These are phyloP conservation scores for Pangasius djambal DNA, from an alignment of 2,797 vertebrate genomes.

Conservation along the genomic window DNA sequence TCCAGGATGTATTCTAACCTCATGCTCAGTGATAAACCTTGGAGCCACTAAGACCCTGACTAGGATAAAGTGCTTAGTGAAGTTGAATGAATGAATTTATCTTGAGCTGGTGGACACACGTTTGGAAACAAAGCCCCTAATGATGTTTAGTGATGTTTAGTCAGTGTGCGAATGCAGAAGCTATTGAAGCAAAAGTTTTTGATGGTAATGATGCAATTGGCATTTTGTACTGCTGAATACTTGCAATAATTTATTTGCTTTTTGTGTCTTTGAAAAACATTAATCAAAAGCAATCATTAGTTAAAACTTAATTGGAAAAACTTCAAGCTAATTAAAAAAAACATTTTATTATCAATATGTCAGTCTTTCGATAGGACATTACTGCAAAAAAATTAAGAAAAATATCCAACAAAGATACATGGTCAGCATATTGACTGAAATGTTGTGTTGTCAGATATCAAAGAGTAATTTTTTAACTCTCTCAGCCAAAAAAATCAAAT, in stretches of 20 bases:
- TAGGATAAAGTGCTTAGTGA: too few relatives aligned
- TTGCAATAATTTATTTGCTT: neutral
- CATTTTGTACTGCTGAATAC: neutral
- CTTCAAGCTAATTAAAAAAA: neutral
- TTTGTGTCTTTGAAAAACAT: neutral
- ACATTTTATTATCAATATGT: neutral
- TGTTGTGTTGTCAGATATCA: neutral
- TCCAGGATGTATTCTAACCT: neutral
- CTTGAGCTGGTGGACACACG: neutral
- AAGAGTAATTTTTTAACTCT: neutral
- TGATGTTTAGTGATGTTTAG: neutral
- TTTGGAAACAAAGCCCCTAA: neutral
- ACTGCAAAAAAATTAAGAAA: neutral
- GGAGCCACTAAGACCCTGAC: neutral
- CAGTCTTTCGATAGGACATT: neutral
- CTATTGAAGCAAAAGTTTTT: neutral
- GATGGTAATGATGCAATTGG: neutral
- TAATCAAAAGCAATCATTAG: neutral
- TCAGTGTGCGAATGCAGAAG: neutral
- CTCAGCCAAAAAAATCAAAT: neutral
- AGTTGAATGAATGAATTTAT: neutral
- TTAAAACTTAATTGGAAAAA: neutral
- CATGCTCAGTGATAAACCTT: neutral
- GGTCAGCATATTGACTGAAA: neutral
- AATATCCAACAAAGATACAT: neutral